Percentiles rank a stretch among this genome's conserved stretches.
These are phyloP conservation scores for Cepaea hortensis DNA, from an alignment of 2,888 invertebrate species.

Conservation along the genomic window DNA sequence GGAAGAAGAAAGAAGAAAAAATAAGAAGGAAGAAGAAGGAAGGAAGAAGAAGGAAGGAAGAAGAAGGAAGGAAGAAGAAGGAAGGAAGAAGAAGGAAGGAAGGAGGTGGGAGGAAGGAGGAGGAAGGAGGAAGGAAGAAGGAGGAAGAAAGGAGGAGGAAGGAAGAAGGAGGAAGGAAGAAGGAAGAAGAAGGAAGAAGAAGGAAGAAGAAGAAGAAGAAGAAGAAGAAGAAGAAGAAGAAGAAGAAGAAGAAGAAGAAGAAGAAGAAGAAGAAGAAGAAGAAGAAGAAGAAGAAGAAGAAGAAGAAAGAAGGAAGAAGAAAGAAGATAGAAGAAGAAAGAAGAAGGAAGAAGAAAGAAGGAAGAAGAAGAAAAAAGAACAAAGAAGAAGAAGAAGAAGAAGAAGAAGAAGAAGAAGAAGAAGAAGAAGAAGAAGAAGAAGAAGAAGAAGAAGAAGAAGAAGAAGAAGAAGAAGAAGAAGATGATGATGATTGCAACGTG, in stretches of 20 bases:
- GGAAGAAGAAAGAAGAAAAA: neutral
- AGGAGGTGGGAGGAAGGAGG: no score
- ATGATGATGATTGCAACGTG: neutral
- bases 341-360: neutral
- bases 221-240: neutral
- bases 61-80: neutral
- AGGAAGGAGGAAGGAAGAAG: neutral
- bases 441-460: neutral
- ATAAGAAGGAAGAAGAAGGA: neutral
- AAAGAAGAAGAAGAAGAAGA: no score
- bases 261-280: no score
- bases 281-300: neutral
- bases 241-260: neutral
- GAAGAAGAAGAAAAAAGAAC: neutral
- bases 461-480: neutral
- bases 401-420: conserved; percentile 3
- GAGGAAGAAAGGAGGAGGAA: neutral
- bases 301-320: neutral
- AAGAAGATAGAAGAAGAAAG: neutral
- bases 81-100: no score
- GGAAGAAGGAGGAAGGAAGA: neutral
- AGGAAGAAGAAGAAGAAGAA: neutral
- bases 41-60: neutral
- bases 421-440: neutral
- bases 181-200: neutral